A percentile compares a stretch with the other conserved stretches of the same genome.
Conservation (phyloP, 1,140 invertebrate genomes). For the Daktulosphaira vitifoliae region DNA sequence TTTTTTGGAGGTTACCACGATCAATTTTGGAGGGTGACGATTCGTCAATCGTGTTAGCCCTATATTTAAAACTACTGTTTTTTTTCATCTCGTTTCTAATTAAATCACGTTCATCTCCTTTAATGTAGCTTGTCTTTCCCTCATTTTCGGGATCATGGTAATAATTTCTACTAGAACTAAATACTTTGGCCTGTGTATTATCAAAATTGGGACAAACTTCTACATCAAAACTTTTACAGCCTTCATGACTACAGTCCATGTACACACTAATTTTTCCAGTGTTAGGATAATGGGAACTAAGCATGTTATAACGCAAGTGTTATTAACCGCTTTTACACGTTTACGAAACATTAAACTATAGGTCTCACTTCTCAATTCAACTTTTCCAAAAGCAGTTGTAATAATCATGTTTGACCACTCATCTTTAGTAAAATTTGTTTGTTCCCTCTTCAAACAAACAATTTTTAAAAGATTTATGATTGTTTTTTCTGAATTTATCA, state of each 20-base stretch:
- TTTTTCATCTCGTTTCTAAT: too few species aligned
- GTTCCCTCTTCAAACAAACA: too few species aligned
- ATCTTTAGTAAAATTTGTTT: neutral
- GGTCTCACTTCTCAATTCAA: neutral
- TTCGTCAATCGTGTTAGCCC: neutral
- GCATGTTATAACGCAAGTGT: neutral
- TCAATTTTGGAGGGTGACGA: neutral
- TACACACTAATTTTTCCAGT: neutral
- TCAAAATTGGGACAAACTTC: too few species aligned
- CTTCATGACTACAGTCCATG: neutral
- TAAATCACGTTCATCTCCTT: too few species aligned
- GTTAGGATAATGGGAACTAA: neutral
- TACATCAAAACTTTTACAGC: neutral
- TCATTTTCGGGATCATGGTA: too few species aligned
- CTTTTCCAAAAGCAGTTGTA: neutral
- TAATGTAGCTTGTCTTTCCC: too few species aligned
- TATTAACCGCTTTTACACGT: neutral
- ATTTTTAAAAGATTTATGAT: too few species aligned
- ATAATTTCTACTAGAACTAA: too few species aligned
- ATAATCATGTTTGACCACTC: neutral
- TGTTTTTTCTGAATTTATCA: neutral
- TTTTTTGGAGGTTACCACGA: too few species aligned
- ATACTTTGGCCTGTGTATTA: too few species aligned
- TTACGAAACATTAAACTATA: neutral
- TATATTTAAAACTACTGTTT: neutral